phyloP scores from a whole-genome alignment of 2,888 invertebrate species.

The Cheilosia soror region DNA sequence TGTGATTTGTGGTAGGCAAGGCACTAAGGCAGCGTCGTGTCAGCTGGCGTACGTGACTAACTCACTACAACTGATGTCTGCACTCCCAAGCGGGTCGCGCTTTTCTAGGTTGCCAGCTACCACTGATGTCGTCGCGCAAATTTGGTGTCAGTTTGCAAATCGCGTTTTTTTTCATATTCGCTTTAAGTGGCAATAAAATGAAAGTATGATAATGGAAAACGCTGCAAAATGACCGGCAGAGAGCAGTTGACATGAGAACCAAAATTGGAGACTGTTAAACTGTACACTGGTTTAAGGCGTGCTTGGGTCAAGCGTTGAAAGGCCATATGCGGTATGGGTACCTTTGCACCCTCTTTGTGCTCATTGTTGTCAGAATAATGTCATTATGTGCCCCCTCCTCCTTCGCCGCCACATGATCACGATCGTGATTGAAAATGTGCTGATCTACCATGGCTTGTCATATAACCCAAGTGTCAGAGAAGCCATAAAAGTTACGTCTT shows the following conservation, averaged over 20 bases:
- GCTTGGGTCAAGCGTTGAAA: slow-evolving; percentile 38
- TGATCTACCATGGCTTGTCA: slow-evolving; percentile 30
- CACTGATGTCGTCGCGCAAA: slow-evolving; percentile 64
- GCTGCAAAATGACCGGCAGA: slow-evolving; percentile 26
- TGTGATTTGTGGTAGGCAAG: slow-evolving; percentile 2
- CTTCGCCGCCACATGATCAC: neutral
- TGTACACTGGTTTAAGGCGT: slow-evolving; percentile 19
- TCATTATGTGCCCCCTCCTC: neutral
- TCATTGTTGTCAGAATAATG: neutral
- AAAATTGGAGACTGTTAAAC: slow-evolving; percentile 5
- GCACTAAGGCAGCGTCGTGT: slow-evolving; percentile 21
- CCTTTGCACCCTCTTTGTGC: neutral
- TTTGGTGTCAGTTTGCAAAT: slow-evolving; percentile 72
- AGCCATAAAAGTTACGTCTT: slow-evolving; percentile 18
- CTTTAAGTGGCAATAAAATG: slow-evolving; percentile 60
- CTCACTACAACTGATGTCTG: slow-evolving; percentile 80
- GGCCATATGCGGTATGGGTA: neutral
- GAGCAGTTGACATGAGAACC: slow-evolving; percentile 49
- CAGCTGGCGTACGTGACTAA: slow-evolving; percentile 82
- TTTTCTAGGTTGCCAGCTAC: slow-evolving; percentile 69
- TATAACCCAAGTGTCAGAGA: slow-evolving; percentile 1
- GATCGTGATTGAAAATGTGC: neutral
- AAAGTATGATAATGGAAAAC: slow-evolving; percentile 44
- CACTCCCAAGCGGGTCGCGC: slow-evolving; percentile 68
- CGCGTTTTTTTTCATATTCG: slow-evolving; percentile 44